These are phyloP conservation scores for Gasteruption jaculator DNA, from an alignment of 2,888 invertebrate genomes.

Conservation along the genomic window DNA sequence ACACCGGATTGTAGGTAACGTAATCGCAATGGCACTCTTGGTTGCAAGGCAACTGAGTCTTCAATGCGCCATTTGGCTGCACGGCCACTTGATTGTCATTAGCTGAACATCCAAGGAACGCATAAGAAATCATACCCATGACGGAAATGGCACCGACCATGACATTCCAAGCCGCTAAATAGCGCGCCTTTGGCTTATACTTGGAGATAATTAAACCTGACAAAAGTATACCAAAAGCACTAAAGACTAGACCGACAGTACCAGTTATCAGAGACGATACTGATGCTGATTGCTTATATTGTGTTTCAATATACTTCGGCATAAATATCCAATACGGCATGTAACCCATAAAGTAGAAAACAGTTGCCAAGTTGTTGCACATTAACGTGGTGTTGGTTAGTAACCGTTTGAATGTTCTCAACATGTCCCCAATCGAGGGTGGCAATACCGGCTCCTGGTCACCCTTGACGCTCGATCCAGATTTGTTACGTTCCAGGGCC, in stretches of 20 bases:
- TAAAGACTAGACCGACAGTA: constrained; percentile 65
- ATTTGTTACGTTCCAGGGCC: constrained; percentile 44
- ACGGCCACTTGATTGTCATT: constrained; percentile 56
- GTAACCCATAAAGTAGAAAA: constrained; percentile 69
- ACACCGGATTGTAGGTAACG: constrained; percentile 71
- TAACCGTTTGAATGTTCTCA: constrained; percentile 61
- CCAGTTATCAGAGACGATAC: constrained; percentile 72
- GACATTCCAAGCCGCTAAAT: constrained; percentile 68
- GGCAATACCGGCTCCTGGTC: constrained; percentile 38
- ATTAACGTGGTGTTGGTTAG: constrained; percentile 65
- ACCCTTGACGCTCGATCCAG: constrained; percentile 33
- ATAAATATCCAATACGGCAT: constrained; percentile 77
- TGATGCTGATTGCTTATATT: constrained; percentile 73
- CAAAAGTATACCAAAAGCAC: constrained; percentile 65
- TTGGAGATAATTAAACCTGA: constrained; percentile 65
- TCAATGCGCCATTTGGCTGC: constrained; percentile 48
- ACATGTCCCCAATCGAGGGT: constrained; percentile 56
- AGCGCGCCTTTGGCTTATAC: constrained; percentile 63
- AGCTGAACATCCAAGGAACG: constrained; percentile 64
- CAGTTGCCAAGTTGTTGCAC: constrained; percentile 69
- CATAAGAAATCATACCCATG: constrained; percentile 61
- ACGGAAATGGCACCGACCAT: constrained; percentile 62
- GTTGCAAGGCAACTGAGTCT: constrained; percentile 58
- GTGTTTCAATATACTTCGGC: constrained; percentile 80
- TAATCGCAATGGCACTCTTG: constrained; percentile 65